Evolutionary conservation across 2,888 invertebrate genomes (phyloP), one percentile per base, ranked within the genome.

Genomic region (Drosophila peninsularis): DNA sequence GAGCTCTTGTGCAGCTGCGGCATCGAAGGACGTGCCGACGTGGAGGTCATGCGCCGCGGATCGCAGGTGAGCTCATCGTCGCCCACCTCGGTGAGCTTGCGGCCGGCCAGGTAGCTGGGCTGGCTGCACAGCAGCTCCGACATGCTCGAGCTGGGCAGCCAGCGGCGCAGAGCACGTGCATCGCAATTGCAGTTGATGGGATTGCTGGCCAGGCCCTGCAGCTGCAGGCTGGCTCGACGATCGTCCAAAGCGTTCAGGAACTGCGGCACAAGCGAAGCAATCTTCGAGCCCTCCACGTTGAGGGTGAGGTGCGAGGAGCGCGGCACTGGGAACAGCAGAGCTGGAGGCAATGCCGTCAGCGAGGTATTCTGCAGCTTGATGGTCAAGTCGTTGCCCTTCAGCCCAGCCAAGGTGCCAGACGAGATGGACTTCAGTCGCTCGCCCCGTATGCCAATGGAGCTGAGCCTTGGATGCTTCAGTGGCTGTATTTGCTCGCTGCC

Each of bases 111-210:
- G 88, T 95, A 94, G n/a, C 95, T 94, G 0, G 97, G 97, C 0
- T 94, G 94, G 3, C 94, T 93, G 87, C 97, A 97, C 37, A 92
- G 91, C 0, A 96, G 93, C 61, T 94, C 94, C 21, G 94, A 93
- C 93, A 95, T 94, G 47, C 94, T 94, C 2, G 94, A 93, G 65
- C 92, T 94, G 37, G 95, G 95, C 61, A 97, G 91, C 97, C 97
- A 97, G 62, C 96, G 93, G 75, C 97, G 94, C 34, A 98, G 93
- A 3, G 96, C 96, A 76, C 96, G 93, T 1, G 96, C 95, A 84
- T 96, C 95, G 90, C 98, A 98, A 90, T 97, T 97, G 90, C 98
- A 98, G 64, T 94, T 94, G 50, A 98, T 95, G 0, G 97, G 97
- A 91, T 97, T 97, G 5, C 95, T 94, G 52, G 95, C 94, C 42